These are phyloP conservation scores for Parnassius orleans DNA, from an alignment of 2,888 invertebrate genomes.

Conservation along the genomic window DNA sequence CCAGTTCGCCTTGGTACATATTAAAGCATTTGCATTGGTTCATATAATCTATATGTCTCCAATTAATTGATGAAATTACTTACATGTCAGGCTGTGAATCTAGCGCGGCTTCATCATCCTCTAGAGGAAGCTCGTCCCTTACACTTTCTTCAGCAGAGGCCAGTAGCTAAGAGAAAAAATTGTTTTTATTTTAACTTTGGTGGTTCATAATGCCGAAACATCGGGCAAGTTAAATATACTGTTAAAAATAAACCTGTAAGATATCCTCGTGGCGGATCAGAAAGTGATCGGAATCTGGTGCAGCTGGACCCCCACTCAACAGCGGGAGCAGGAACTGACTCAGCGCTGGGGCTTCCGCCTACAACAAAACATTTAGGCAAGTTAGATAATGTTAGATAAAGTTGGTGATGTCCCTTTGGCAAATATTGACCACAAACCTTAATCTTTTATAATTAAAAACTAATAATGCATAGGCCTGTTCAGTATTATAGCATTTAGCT, in stretches of 20 bases:
- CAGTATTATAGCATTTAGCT: no score
- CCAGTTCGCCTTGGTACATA: no score
- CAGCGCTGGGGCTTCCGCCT: slow-evolving; percentile 63
- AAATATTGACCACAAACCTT: no score
- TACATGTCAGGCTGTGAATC: slow-evolving; percentile 52
- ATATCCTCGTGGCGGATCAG: slow-evolving; percentile 72
- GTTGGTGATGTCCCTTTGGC: no score
- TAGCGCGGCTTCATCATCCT: slow-evolving; percentile 43
- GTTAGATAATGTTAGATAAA: no score
- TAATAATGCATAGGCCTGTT: no score
- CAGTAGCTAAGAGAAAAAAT: slow-evolving; percentile 47
- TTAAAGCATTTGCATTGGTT: no score
- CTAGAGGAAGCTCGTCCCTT: slow-evolving; percentile 48
- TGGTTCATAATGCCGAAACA: no score
- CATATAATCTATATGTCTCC: no score
- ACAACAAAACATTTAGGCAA: background rate
- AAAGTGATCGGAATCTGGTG: slow-evolving; percentile 58
- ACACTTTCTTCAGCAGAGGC: slow-evolving; percentile 64
- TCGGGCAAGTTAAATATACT: no score
- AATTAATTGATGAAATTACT: slow-evolving; percentile 33
- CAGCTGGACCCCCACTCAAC: slow-evolving; percentile 52
- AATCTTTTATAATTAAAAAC: no score
- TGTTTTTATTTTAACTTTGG: background rate
- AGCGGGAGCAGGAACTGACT: slow-evolving; percentile 74
- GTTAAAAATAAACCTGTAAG: slow-evolving; percentile 51